Percentiles rank a stretch among this genome's conserved stretches.
phyloP scores from a whole-genome alignment of 2,888 invertebrate species.

The Drosophila colorata region DNA sequence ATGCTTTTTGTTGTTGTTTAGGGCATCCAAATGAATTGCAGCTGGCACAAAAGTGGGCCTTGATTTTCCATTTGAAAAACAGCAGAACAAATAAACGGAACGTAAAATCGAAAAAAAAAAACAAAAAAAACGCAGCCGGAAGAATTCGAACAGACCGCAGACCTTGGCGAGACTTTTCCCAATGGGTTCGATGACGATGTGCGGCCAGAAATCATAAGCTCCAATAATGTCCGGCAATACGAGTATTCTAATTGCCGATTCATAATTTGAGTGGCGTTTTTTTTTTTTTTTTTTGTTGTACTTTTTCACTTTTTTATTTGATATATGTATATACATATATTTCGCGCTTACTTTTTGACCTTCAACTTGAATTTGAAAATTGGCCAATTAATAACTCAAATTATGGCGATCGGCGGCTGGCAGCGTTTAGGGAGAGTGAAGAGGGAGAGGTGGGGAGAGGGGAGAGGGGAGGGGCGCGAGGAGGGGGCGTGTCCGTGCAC shows the following conservation, averaged over 20 bases:
- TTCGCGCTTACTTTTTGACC: constrained; percentile 62
- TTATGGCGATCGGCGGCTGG: constrained; percentile 64
- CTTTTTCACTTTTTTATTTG: constrained; percentile 2
- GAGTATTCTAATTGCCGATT: constrained; percentile 64
- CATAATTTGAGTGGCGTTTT: constrained; percentile 50
- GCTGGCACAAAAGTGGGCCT: constrained; percentile 3
- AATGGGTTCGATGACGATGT: constrained; percentile 12
- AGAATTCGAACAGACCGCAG: constrained; percentile 34
- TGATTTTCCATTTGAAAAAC: constrained; percentile 37
- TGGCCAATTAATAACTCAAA: constrained; percentile 78
- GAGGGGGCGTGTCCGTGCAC: constrained; percentile 38
- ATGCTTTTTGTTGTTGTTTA: too few relatives aligned
- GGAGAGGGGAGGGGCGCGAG: background rate
- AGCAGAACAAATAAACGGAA: background rate
- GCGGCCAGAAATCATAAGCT: constrained; percentile 26
- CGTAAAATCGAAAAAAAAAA: constrained; percentile 14
- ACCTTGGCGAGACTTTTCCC: constrained; percentile 50
- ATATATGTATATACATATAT: background rate
- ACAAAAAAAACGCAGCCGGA: constrained; percentile 38
- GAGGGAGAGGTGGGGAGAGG: background rate
- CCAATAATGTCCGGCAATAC: constrained; percentile 27
- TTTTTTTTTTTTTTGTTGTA: too few relatives aligned
- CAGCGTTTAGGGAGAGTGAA: constrained; percentile 10
- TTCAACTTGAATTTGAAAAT: constrained; percentile 80
- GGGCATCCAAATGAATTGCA: background rate